Evolutionary conservation across 2,797 vertebrate genomes (phyloP).

Genomic region (Ctenosaura bakeri): DNA sequence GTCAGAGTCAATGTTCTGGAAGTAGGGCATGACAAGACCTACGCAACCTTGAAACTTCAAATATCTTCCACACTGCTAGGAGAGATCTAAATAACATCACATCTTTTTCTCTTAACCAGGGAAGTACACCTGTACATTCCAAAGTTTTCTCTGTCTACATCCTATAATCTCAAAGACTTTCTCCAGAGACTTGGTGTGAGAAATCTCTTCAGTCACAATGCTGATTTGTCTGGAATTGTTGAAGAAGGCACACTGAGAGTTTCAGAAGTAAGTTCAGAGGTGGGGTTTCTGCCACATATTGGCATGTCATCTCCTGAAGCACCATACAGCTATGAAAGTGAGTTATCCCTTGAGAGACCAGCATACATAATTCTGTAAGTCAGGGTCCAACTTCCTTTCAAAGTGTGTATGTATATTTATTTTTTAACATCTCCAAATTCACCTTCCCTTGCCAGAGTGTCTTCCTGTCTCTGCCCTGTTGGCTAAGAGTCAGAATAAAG

Average conservation of each 20-base stretch:
- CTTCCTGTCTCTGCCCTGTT: no score
- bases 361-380: no score
- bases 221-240: conserved; percentile 70
- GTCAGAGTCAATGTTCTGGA: no score
- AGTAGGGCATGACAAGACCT: no score
- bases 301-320: neutral
- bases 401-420: no score
- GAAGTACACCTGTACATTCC: conserved; percentile 58
- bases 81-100: neutral
- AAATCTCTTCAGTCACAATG: conserved; percentile 57
- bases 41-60: no score
- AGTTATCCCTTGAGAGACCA: no score
- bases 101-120: conserved; percentile 64
- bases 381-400: no score
- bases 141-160: conserved; percentile 62
- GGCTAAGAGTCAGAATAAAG: no score
- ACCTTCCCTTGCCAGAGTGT: no score
- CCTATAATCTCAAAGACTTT: conserved; percentile 47
- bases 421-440: no score
- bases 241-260: neutral
- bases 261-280: conserved; percentile 62
- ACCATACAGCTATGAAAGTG: no score
- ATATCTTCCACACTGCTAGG: rapidly evolving
- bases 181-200: conserved; percentile 66
- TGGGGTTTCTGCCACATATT: neutral